These are phyloP conservation scores for Pseudococcus longispinus DNA, from an alignment of 2,888 invertebrate species.

Conservation along the genomic window DNA sequence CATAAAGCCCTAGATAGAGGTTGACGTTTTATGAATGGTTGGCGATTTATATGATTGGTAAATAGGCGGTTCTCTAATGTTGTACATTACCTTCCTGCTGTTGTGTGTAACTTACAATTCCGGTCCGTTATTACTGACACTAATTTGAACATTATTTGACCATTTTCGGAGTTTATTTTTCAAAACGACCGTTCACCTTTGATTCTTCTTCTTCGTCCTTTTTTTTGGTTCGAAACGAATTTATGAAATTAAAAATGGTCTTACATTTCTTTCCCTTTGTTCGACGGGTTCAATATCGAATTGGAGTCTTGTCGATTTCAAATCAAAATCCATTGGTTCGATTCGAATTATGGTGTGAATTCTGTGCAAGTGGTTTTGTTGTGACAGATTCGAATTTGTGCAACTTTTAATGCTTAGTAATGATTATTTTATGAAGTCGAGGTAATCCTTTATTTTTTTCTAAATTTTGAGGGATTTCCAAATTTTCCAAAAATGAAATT, in stretches of 20 bases:
- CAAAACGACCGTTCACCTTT: conserved; percentile 34
- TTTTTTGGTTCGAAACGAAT: not conserved
- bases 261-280: not conserved
- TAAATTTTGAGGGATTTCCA: no score
- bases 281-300: not conserved
- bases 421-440: no score
- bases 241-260: conserved; percentile 7
- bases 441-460: no score
- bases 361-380: no score
- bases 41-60: conserved; percentile 51
- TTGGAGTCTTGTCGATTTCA: not conserved
- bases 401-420: no score
- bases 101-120: conserved; percentile 53
- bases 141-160: conserved; percentile 56
- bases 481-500: no score
- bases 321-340: not conserved
- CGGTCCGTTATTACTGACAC: conserved; percentile 53
- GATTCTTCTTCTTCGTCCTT: not conserved
- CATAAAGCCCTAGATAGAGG: conserved; percentile 52
- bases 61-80: conserved; percentile 56
- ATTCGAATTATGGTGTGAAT: no score
- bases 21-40: conserved; percentile 56
- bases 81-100: conserved; percentile 55
- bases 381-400: no score
- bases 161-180: conserved; percentile 55